Percentiles rank a stretch among this genome's conserved stretches.
Evolutionary conservation across 2,888 invertebrate genomes (phyloP).

Genomic region (Campopleginae sp.): DNA sequence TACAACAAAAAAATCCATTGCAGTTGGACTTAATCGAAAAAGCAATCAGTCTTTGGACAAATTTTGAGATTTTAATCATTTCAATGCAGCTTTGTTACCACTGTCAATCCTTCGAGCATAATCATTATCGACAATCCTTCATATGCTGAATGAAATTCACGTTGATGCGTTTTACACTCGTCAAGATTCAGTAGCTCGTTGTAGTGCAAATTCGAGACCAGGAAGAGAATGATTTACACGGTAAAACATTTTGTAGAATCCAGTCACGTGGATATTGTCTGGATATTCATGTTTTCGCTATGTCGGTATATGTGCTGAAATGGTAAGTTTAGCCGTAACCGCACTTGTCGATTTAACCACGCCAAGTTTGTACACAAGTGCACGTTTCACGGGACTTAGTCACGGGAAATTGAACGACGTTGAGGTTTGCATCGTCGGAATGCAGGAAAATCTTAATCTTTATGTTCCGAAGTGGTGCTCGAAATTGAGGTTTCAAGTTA

Average conservation of each 20-base stretch:
- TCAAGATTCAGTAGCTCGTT: background rate
- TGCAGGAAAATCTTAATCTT: constrained; percentile 12
- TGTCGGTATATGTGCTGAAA: background rate
- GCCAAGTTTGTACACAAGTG: constrained; percentile 12
- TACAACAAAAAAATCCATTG: too few relatives aligned
- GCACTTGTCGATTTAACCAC: constrained; percentile 11
- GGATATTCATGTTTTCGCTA: background rate
- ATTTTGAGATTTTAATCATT: too few relatives aligned
- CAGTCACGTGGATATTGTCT: constrained; percentile 9
- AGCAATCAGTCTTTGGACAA: too few relatives aligned
- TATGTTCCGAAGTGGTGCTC: background rate
- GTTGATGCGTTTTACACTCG: background rate
- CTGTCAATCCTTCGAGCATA: background rate
- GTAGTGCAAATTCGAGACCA: background rate
- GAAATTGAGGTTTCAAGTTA: background rate
- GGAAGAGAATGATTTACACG: background rate
- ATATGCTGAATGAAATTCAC: background rate
- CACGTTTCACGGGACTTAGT: constrained; percentile 14
- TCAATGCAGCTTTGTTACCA: background rate
- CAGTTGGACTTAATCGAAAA: too few relatives aligned
- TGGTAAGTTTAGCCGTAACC: constrained; percentile 12
- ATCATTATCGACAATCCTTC: too few relatives aligned
- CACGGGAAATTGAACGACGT: constrained; percentile 18
- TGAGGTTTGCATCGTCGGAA: constrained; percentile 3
- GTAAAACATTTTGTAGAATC: constrained; percentile 3